Evolutionary conservation across 2,888 invertebrate genomes (phyloP).

Genomic region (Sturmia bella): DNA sequence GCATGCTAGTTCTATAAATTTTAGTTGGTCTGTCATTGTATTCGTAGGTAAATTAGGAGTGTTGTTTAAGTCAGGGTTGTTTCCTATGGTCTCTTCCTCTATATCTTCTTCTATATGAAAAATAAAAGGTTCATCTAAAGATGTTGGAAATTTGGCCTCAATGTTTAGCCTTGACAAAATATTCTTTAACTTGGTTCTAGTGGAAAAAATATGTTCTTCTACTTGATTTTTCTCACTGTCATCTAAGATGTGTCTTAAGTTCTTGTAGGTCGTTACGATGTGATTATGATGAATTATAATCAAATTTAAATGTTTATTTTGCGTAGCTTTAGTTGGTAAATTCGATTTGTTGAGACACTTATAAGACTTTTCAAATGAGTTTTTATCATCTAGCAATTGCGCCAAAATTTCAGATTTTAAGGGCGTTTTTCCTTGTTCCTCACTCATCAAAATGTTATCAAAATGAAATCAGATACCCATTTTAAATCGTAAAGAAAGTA

Average conservation of each 20-base stretch:
- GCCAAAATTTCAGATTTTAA: no score
- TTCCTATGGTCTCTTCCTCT: not conserved
- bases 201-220: not conserved
- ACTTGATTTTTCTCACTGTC: not conserved
- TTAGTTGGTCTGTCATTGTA: not conserved
- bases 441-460: no score
- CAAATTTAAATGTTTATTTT: conserved; percentile 5
- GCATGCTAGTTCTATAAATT: conserved; percentile 7
- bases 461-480: no score
- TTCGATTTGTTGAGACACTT: not conserved
- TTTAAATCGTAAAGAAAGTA: no score
- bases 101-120: not conserved
- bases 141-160: no score
- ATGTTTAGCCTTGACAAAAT: not conserved
- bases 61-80: not conserved
- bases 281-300: not conserved
- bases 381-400: not conserved
- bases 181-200: not conserved
- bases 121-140: not conserved
- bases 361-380: not conserved
- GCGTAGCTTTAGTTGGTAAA: not conserved
- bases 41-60: no score
- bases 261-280: no score
- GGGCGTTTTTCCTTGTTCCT: not conserved
- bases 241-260: not conserved